Evolutionary conservation across 2,113 vertebrate genomes (phyloP), one percentile per base, ranked within the genome.

Genomic region (Scatophagus argus): DNA sequence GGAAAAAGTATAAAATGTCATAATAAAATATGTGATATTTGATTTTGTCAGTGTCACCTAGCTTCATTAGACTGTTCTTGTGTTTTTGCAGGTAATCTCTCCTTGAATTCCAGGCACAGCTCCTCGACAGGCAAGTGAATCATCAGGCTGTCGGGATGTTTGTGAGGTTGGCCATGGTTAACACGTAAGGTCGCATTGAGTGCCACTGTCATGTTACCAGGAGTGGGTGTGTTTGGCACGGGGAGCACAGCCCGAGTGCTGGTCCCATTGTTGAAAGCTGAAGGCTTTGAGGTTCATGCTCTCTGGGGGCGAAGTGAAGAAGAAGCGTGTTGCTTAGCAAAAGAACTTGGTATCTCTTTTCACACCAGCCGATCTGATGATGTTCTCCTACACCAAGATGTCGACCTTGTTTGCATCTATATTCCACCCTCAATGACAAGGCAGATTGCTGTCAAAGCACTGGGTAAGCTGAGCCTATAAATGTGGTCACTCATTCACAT

Each of bases 191-290:
- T 82, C 29, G 23, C 41, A 36, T 46, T 31, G 34, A 84, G 77
- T 51, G 74, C 78, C 86, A 31, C 61, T 67, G 91, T 82, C 93
- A 97, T 96, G 96, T 94, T 99, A 82, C 98, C 98, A 0, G 98
- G 98, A 65, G 97, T 99, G 17, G 98, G 98, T 10, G 97, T 99
- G n/a, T 99, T 99, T 91, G 98, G 98, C 85, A 98, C 97, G 0
- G 98, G 98, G 87, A 97, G 95, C 88, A 96, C 96, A 0, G 96
- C 97, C 63, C 95, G 96, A 41, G 94, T 97, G 79, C 93, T 99
- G 84, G 96, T 99, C 3, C 96, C 97, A 0, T 81, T 99, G 90
- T 91, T 99, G 78, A 95, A 96, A 88, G 96, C 96, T 17, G 97
- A 98, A 85, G 98, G 98, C 6, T 99, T 99, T 90, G 96, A 96